Base-by-base conservation (phyloP, 1,140 invertebrate genomes). In the Cherax quadricarinatus region DNA sequence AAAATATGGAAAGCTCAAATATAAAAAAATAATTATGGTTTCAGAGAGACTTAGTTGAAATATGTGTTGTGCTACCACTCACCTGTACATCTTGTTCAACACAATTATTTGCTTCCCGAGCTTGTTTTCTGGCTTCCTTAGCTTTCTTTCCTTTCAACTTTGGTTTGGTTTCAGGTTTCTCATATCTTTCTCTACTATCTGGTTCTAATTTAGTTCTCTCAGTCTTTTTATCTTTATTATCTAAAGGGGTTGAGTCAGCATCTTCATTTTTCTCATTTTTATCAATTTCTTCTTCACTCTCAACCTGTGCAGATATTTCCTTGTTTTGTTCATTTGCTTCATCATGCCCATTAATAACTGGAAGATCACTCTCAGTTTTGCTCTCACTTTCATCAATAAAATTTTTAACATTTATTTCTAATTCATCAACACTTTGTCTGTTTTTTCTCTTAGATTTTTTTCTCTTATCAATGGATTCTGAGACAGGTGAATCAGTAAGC, bases 91-190 rank as follows among this genome's bases (percentile, higher is more conserved):
- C 62, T 73, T 57, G 57, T 62, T 88, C 51, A 60, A 49, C 30
- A 3, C 57, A 24, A 70, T 49, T 10, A 10, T 53, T 82, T 21
- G 88, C 88, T 70, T 89, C 79, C 80, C 62, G 60, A 10, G 88
- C 88, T 24, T 79, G 79, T 73, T 81, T 89, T 41, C 80, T 89
- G 30, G 79, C 53, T 57, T 57, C 53, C 53, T 57, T 57, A 57
- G 53, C 88, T 89, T 83, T 89, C 51, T 89, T 89, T 3, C 88
- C 88, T 80, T 89, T 89, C 79, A 73, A 79, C 49, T 89, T 89
- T 66, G 79, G 49, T 16, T 81, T 89, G 18, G 48, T 70, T 66
- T 87, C 70, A 53, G n/a, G 18, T 14, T 21, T 70, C 57, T 70
- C 60, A 12, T 70, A 53, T 4, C 70, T 73, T 51, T 82, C 88